These are phyloP conservation scores for Cephalotes varians DNA, from an alignment of 2,888 invertebrate species.

Conservation along the genomic window DNA sequence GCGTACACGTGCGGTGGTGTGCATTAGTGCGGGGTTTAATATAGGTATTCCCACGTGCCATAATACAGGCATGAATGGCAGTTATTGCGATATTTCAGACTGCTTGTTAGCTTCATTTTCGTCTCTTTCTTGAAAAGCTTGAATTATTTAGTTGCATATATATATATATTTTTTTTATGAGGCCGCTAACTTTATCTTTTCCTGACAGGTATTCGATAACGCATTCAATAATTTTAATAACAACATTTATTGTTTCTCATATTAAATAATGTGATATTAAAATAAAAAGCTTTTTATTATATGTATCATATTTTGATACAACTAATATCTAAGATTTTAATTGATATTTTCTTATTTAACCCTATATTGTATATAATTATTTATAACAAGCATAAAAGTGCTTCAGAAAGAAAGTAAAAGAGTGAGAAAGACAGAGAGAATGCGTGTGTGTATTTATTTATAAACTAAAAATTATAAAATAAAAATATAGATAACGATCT, in stretches of 20 bases:
- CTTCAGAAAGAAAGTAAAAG: not conserved
- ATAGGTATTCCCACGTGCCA: constrained; percentile 38
- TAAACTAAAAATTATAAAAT: constrained; percentile 21
- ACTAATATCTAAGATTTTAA: not conserved
- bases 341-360: not conserved
- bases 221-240: not conserved
- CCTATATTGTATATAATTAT: not conserved
- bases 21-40: constrained; percentile 35
- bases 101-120: constrained; percentile 40
- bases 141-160: not conserved
- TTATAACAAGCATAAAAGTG: not conserved
- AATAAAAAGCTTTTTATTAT: not conserved
- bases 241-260: not conserved
- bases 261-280: not conserved
- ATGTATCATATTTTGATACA: not conserved
- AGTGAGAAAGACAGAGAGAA: not conserved
- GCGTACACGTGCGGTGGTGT: not conserved
- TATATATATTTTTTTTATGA: too few relatives aligned
- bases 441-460: not conserved
- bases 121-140: constrained; percentile 13
- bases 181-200: not conserved
- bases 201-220: not conserved
- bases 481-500: not conserved
- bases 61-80: constrained; percentile 38
- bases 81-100: constrained; percentile 33